Percentiles rank a stretch among this genome's conserved stretches.
Evolutionary conservation across 1,140 invertebrate genomes (phyloP).

Genomic region (Phymorhynchus buccinoides): DNA sequence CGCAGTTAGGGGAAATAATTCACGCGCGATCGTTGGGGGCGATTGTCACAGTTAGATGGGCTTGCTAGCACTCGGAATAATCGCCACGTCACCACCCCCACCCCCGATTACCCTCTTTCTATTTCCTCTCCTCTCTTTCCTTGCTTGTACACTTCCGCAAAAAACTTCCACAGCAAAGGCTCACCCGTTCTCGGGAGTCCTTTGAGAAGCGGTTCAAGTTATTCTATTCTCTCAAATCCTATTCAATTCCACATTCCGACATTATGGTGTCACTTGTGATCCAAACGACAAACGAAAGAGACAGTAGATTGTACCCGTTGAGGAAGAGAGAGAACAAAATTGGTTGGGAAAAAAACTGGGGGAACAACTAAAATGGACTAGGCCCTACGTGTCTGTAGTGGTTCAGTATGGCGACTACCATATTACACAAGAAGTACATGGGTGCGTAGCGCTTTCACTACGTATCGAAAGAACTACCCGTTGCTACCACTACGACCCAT

Average conservation of each 20-base stretch:
- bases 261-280: neutral
- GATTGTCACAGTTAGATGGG: conserved; percentile 20
- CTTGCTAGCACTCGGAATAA: neutral
- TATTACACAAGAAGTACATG: no score
- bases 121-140: neutral
- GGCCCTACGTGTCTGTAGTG: no score
- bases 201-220: neutral
- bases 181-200: neutral
- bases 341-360: no score
- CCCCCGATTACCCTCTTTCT: neutral
- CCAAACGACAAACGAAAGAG: no score
- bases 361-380: no score
- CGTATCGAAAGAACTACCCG: no score
- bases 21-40: conserved; percentile 10
- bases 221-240: neutral
- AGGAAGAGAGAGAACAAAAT: no score
- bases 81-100: neutral
- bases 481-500: no score
- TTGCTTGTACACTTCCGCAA: no score
- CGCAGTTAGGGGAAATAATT: conserved; percentile 19
- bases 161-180: neutral
- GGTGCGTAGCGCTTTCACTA: no score
- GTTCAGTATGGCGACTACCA: no score
- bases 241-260: neutral
- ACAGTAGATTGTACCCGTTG: no score